phyloP scores from a whole-genome alignment of 2,888 invertebrate species.

The Spilosoma lubricipeda region DNA sequence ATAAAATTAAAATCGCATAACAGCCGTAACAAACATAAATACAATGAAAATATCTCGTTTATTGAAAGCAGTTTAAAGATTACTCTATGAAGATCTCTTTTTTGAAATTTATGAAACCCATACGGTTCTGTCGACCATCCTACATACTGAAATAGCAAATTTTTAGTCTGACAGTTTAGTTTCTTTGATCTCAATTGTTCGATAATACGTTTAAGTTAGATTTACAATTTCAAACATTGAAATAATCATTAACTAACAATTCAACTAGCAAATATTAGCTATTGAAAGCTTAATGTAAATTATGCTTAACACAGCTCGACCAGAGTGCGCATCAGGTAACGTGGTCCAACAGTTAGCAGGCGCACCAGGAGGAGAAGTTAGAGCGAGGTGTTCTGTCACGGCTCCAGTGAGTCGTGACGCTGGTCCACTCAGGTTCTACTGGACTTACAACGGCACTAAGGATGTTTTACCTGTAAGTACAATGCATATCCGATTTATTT shows the following conservation, averaged over 20 bases:
- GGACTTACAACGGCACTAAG: constrained; percentile 94
- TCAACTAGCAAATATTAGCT: not conserved
- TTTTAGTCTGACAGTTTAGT: too few relatives aligned
- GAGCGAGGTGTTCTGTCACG: constrained; percentile 93
- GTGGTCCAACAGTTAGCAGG: constrained; percentile 91
- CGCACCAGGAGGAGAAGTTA: constrained; percentile 90
- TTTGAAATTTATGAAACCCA: too few relatives aligned
- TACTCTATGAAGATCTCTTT: too few relatives aligned
- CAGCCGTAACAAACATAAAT: too few relatives aligned
- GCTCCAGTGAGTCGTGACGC: constrained; percentile 90
- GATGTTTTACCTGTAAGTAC: constrained; percentile 90
- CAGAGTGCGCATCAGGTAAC: constrained; percentile 91
- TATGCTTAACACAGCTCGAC: constrained; percentile 87
- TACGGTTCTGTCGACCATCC: too few relatives aligned
- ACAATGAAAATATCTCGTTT: too few relatives aligned
- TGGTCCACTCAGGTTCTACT: constrained; percentile 90
- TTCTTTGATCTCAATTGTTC: too few relatives aligned
- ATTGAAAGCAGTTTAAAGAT: too few relatives aligned
- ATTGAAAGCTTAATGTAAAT: not conserved
- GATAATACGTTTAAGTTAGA: too few relatives aligned
- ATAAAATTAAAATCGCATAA: too few relatives aligned
- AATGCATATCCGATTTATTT: not conserved
- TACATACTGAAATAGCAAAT: too few relatives aligned
- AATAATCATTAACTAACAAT: not conserved
- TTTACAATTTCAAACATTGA: not conserved